Base-by-base conservation (phyloP, 2,888 invertebrate genomes). In the Zaprionus lineosus region DNA sequence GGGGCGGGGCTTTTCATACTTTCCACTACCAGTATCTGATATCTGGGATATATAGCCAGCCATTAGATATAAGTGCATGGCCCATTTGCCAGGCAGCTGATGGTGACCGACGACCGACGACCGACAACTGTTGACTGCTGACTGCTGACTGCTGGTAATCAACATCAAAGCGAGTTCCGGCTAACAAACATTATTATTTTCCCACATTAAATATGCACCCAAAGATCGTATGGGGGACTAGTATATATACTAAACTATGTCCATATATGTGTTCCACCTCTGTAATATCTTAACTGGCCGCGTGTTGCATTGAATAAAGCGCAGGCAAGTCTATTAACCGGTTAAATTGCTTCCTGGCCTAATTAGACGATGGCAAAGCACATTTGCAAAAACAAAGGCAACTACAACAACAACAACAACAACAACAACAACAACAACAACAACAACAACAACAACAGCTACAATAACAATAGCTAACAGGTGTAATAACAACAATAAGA, bases 281-380 rank as follows among this genome's bases (percentile, higher is more conserved):
- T 43, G 18, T 52, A 51, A 46, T 47, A 51, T 50, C 39, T 50
- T 29, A 41, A 52, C 55, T 44, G 26, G 26, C 40, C 12, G 39
- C 33, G 46, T 51, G 61, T 62, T 74, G 70, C 61, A 70, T 40
- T 55, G 29, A 52, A 31, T 50, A 55, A 63, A 52, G 70, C 36
- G 55, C 70, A 53, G 55, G 41, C 56, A 47, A 39, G n/a, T 63
- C 74, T 65, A 57, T 74, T 76, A 76, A 71, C 62, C 71, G 68
- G 63, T 72, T 66, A 74, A 77, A 68, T 78, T 69, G 72, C 64
- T 78, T 77, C 77, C 78, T 77, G 82, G 74, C 78, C 78, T 72
- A 81, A 78, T 81, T 81, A 72, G 56, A 59, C 24, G 37, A 39
- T 47, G 41, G 24, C 40, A 33, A 18, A n/a, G n/a, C n/a, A n/a